Evolutionary conservation across 1,140 invertebrate species (phyloP).

Genomic region (Zeugodacus cucurbitae): DNA sequence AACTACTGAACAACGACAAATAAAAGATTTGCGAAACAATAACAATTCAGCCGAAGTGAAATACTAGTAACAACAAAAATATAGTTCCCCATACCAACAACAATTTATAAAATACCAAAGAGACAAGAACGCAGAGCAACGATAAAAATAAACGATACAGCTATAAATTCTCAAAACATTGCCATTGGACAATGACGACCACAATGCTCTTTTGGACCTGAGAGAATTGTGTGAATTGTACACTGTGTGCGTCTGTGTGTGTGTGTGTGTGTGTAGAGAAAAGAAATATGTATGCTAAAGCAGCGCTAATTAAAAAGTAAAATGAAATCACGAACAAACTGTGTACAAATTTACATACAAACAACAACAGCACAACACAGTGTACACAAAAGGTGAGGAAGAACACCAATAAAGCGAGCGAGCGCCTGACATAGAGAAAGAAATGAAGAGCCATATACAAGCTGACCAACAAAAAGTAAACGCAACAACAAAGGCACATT

Average conservation of each 20-base stretch:
- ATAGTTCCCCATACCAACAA: not conserved
- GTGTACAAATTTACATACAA: not conserved
- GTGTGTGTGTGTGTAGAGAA: not conserved
- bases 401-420: not conserved
- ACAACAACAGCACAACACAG: not conserved
- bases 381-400: not conserved
- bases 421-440: not conserved
- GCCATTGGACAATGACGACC: not conserved
- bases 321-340: not conserved
- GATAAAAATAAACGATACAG: not conserved
- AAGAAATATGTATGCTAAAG: not conserved
- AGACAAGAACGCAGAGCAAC: not conserved
- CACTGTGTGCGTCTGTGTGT: not conserved
- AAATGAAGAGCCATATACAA: not conserved
- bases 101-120: not conserved
- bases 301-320: not conserved
- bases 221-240: no score
- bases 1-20: no score
- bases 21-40: not conserved
- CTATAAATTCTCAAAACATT: not conserved
- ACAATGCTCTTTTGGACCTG: not conserved
- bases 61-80: not conserved
- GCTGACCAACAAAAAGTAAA: not conserved
- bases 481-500: not conserved
- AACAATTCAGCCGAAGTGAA: not conserved